Percentiles rank a stretch among this genome's conserved stretches.
These are phyloP conservation scores for Aquatica leii DNA, from an alignment of 2,888 invertebrate genomes.

Conservation along the genomic window DNA sequence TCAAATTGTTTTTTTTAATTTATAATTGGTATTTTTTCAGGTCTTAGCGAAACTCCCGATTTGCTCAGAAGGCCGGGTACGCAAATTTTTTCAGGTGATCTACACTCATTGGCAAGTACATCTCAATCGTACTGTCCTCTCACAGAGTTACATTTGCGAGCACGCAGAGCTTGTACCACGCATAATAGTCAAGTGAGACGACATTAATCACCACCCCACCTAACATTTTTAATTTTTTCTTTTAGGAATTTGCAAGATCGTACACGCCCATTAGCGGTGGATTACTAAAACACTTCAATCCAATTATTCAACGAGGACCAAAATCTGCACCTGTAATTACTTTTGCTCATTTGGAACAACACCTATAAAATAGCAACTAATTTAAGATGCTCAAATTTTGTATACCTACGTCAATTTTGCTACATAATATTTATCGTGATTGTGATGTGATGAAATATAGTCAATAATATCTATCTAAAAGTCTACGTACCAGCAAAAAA, in stretches of 20 bases:
- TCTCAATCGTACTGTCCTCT: conserved; percentile 54
- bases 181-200: conserved; percentile 54
- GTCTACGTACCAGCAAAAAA: too few relatives aligned
- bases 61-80: conserved; percentile 60
- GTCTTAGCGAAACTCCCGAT: conserved; percentile 62
- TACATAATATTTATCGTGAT: too few relatives aligned
- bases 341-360: conserved; percentile 38
- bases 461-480: too few relatives aligned
- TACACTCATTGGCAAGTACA: conserved; percentile 34
- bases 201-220: too few relatives aligned
- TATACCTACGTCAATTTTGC: too few relatives aligned
- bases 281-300: conserved; percentile 22
- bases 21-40: conserved; percentile 26
- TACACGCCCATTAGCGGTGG: conserved; percentile 32
- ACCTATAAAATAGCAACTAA: background rate
- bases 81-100: conserved; percentile 32
- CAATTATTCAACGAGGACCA: conserved; percentile 32
- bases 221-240: too few relatives aligned
- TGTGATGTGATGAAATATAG: too few relatives aligned
- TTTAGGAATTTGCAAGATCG: conserved; percentile 34
- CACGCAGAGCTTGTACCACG: conserved; percentile 55
- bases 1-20: conserved; percentile 10
- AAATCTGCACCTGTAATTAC: conserved; percentile 42
- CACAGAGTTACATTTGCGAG: conserved; percentile 58
- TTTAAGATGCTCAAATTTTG: too few relatives aligned